Percentiles rank a stretch among this genome's conserved stretches.
Conservation (phyloP, 2,888 invertebrate genomes). For the Mythimna pallens region DNA sequence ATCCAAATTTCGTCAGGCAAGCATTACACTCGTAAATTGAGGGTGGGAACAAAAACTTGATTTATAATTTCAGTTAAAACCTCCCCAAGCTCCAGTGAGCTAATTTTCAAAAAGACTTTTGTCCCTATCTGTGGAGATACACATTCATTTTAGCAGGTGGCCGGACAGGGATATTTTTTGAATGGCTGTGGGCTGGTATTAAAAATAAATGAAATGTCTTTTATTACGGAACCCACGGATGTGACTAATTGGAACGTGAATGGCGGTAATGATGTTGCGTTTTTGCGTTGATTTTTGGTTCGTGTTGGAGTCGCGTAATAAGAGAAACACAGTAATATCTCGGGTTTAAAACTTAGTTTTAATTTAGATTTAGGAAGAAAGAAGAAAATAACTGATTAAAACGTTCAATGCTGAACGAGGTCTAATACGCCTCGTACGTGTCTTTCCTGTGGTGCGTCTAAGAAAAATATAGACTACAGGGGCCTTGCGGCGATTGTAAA, state of each 20-base stretch:
- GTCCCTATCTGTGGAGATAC: slow-evolving; percentile 70
- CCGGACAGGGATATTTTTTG: slow-evolving; percentile 72
- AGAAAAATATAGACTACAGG: too few relatives aligned
- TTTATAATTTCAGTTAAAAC: slow-evolving; percentile 78
- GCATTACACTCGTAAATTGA: slow-evolving; percentile 60
- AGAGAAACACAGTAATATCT: slow-evolving; percentile 17
- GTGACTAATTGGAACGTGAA: slow-evolving; percentile 75
- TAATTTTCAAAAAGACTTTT: slow-evolving; percentile 81
- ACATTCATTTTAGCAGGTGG: slow-evolving; percentile 74
- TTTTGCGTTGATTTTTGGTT: slow-evolving; percentile 39
- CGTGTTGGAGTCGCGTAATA: slow-evolving; percentile 10
- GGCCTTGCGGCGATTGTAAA: too few relatives aligned
- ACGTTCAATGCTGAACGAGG: too few relatives aligned
- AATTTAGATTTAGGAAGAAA: not conserved
- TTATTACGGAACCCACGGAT: slow-evolving; percentile 71
- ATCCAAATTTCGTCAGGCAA: slow-evolving; percentile 64
- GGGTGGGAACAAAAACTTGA: slow-evolving; percentile 76
- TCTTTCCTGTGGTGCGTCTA: too few relatives aligned
- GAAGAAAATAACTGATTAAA: not conserved
- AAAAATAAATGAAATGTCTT: slow-evolving; percentile 75
- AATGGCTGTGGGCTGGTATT: slow-evolving; percentile 70
- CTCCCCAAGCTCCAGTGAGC: slow-evolving; percentile 72
- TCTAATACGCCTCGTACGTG: too few relatives aligned
- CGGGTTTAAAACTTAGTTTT: not conserved
- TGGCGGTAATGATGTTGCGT: slow-evolving; percentile 70